phyloP scores from a whole-genome alignment of 1,140 invertebrate genomes.

The Proales similis region DNA sequence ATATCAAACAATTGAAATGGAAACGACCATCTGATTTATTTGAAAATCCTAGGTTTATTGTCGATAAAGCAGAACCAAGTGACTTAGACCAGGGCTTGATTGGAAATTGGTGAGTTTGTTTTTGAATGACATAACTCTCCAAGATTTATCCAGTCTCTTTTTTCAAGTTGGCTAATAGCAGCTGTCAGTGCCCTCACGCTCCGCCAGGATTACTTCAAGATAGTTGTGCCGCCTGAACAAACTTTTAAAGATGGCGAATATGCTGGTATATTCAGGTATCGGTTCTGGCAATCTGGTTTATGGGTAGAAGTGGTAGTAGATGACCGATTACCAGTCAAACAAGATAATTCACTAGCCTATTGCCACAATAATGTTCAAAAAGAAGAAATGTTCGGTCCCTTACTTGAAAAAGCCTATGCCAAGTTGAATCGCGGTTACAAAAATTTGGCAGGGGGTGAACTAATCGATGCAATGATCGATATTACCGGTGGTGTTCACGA shows the following conservation, averaged over 20 bases:
- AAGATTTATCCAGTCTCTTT: neutral
- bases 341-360: conserved; percentile 6
- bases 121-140: neutral
- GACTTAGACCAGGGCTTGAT: conserved; percentile 12
- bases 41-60: neutral
- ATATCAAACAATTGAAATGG: conserved; percentile 1
- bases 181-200: neutral
- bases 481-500: conserved; percentile 49
- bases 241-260: conserved; percentile 15
- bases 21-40: conserved; percentile 14
- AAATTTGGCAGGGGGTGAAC: conserved; percentile 46
- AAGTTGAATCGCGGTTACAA: conserved; percentile 50
- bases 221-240: conserved; percentile 34
- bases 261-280: conserved; percentile 49
- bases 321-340: conserved; percentile 49
- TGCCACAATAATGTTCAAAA: conserved; percentile 49
- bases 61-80: neutral
- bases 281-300: conserved; percentile 55
- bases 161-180: conserved; percentile 30
- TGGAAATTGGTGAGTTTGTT: conserved; percentile 5
- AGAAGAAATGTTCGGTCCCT: conserved; percentile 56
- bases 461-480: conserved; percentile 47
- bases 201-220: neutral
- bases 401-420: conserved; percentile 57
- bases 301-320: conserved; percentile 55